These are phyloP conservation scores for Palaemon carinicauda DNA, from an alignment of 1,140 invertebrate species.

Conservation along the genomic window DNA sequence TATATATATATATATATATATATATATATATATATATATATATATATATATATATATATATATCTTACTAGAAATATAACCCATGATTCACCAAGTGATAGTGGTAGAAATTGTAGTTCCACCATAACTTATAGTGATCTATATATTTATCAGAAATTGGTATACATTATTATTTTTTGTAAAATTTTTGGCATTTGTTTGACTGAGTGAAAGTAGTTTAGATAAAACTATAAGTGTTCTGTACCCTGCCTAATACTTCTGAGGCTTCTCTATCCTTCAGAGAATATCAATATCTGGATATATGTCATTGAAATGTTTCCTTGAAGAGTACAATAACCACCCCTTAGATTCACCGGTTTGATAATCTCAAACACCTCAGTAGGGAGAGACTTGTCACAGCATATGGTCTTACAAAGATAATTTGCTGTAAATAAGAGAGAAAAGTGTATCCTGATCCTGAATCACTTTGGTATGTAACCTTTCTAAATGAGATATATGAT, in stretches of 20 bases:
- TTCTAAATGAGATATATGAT: conserved; percentile 24
- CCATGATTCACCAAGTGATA: too few relatives aligned
- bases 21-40: too few relatives aligned
- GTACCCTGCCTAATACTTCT: not conserved
- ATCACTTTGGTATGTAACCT: conserved; percentile 9
- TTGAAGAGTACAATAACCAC: not conserved
- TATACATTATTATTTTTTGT: not conserved
- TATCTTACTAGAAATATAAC: too few relatives aligned
- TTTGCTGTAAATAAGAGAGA: not conserved
- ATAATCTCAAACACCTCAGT: not conserved
- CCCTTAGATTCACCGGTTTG: conserved; percentile 6
- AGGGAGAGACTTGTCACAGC: not conserved
- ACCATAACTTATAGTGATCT: not conserved
- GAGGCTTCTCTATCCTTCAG: not conserved
- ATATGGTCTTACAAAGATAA: not conserved
- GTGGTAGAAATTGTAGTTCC: too few relatives aligned
- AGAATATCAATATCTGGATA: not conserved
- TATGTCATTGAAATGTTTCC: not conserved
- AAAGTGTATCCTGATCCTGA: not conserved
- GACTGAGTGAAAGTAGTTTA: not conserved
- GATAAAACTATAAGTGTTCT: not conserved
- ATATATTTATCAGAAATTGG: not conserved
- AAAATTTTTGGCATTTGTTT: conserved; percentile 1
- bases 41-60: too few relatives aligned
- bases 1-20: too few relatives aligned